Percentiles rank a stretch among this genome's conserved stretches.
Conservation (phyloP, 2,888 invertebrate genomes). For the Creontiades dilutus region DNA sequence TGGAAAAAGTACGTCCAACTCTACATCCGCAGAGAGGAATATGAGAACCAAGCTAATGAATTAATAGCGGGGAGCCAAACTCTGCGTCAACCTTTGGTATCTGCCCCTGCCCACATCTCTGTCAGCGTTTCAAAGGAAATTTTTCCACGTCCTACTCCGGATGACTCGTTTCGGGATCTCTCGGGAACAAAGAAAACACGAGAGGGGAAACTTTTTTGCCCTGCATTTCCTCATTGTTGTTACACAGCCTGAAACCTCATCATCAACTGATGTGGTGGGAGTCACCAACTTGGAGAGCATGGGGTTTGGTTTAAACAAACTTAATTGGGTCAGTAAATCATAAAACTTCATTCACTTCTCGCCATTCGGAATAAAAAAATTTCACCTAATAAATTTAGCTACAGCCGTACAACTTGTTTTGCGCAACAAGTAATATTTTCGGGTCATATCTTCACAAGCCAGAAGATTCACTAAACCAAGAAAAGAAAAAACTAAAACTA, state of each 20-base stretch:
- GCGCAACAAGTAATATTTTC: no score
- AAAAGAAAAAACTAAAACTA: no score
- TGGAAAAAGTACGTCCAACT: conserved; percentile 20
- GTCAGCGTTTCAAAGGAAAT: neutral
- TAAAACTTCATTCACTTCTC: no score
- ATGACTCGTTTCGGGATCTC: neutral
- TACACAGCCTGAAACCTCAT: neutral
- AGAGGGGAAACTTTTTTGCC: neutral
- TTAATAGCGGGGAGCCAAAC: neutral
- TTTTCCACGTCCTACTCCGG: neutral
- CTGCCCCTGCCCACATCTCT: neutral
- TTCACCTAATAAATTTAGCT: no score
- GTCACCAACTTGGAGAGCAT: neutral
- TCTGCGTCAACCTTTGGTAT: neutral
- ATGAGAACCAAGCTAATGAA: conserved; percentile 17
- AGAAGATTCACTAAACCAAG: no score
- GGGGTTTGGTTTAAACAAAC: neutral
- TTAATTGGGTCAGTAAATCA: neutral
- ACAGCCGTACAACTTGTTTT: no score
- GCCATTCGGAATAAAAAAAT: no score
- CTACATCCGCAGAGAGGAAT: neutral
- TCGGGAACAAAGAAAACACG: neutral
- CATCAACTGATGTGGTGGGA: neutral
- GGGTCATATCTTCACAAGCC: no score
- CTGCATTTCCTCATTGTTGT: neutral